phyloP scores from a whole-genome alignment of 2,888 invertebrate species.

The Hermodice carunculata region DNA sequence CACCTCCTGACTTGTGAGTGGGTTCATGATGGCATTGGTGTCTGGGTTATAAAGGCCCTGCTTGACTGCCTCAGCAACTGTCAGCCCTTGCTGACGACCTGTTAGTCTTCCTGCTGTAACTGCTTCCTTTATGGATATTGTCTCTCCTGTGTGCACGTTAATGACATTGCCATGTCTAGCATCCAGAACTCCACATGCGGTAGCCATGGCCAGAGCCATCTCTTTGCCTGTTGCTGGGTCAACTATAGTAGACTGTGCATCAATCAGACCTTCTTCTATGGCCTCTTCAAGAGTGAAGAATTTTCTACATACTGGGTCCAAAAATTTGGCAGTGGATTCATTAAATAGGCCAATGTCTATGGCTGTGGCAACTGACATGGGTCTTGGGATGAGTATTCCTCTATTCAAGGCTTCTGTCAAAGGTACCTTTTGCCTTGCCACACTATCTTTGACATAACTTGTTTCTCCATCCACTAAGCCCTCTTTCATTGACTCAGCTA shows the following conservation, averaged over 20 bases:
- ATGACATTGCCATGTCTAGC: slow-evolving; percentile 38
- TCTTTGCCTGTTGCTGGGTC: slow-evolving; percentile 38
- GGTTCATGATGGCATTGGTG: slow-evolving; percentile 49
- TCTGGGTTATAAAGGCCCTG: slow-evolving; percentile 58
- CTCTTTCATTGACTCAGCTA: slow-evolving; percentile 62
- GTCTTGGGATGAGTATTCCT: slow-evolving; percentile 38
- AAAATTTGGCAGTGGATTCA: slow-evolving; percentile 43
- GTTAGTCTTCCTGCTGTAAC: slow-evolving; percentile 22
- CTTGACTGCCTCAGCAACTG: slow-evolving; percentile 60
- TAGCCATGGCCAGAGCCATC: slow-evolving; percentile 34
- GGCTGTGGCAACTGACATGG: slow-evolving; percentile 40
- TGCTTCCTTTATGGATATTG: slow-evolving; percentile 56
- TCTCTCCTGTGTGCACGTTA: slow-evolving; percentile 72
- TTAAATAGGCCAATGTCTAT: slow-evolving; percentile 44
- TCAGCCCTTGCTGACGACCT: neutral
- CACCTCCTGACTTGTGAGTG: slow-evolving; percentile 27
- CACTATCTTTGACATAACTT: slow-evolving; percentile 70
- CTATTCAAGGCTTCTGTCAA: slow-evolving; percentile 83
- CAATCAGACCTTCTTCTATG: slow-evolving; percentile 33
- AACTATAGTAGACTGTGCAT: slow-evolving; percentile 38
- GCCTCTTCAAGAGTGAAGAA: slow-evolving; percentile 43
- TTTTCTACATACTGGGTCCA: slow-evolving; percentile 40
- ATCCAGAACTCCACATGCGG: slow-evolving; percentile 41
- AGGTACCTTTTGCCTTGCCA: slow-evolving; percentile 76
- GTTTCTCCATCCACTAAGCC: slow-evolving; percentile 84